These are phyloP conservation scores for Smutsia gigantea DNA, from an alignment of 2,797 vertebrate genomes.

Conservation along the genomic window DNA sequence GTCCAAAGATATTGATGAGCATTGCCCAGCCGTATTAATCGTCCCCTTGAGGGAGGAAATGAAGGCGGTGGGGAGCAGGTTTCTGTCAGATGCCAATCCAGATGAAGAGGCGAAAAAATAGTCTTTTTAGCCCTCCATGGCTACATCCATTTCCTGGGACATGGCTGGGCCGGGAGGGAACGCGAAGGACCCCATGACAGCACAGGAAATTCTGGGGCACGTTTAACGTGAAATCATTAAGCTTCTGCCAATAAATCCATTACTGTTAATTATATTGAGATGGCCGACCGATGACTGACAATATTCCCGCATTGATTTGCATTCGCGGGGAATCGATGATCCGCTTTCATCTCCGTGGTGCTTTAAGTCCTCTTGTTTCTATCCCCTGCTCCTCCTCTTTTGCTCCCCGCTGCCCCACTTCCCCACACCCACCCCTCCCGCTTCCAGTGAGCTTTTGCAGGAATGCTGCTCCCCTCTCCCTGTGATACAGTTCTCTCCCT, in stretches of 20 bases:
- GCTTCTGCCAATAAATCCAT: slow-evolving; percentile 86
- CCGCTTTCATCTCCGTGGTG: slow-evolving; percentile 55
- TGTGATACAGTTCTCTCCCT: slow-evolving; percentile 77
- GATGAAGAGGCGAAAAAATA: slow-evolving; percentile 47
- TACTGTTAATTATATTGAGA: slow-evolving; percentile 87
- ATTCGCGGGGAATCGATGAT: neutral
- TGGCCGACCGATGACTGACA: slow-evolving; percentile 81
- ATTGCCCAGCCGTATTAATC: slow-evolving; percentile 86
- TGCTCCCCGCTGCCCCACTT: neutral
- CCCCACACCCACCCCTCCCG: neutral
- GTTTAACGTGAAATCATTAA: slow-evolving; percentile 82
- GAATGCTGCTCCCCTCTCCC: neutral
- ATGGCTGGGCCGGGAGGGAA: neutral
- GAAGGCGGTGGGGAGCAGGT: slow-evolving; percentile 70
- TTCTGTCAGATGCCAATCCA: slow-evolving; percentile 78
- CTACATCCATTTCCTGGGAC: slow-evolving; percentile 44
- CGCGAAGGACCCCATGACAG: neutral
- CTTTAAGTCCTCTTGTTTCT: neutral
- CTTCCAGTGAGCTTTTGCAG: neutral
- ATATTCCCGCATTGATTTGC: slow-evolving; percentile 81
- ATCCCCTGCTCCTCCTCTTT: neutral
- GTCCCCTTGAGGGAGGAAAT: slow-evolving; percentile 86
- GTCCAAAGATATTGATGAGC: slow-evolving; percentile 90
- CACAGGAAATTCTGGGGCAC: slow-evolving; percentile 74
- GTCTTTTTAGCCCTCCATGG: neutral